Evolutionary conservation across 2,797 vertebrate species (phyloP).

Genomic region (Yasuhikotakia modesta): DNA sequence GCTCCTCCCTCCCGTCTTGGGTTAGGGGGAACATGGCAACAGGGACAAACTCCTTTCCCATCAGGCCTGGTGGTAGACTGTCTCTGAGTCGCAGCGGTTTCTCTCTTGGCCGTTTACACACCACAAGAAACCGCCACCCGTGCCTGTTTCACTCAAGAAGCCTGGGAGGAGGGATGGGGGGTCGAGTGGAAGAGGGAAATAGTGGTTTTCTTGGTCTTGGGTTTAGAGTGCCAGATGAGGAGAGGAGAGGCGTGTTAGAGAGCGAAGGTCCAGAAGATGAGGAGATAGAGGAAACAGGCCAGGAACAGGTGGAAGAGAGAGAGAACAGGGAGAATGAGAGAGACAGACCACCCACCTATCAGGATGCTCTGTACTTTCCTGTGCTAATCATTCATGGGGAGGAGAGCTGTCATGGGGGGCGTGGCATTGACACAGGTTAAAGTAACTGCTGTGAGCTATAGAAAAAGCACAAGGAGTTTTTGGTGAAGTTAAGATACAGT

Average conservation of each 20-base stretch:
- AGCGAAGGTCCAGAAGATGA: constrained; percentile 63
- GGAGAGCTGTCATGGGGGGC: constrained; percentile 73
- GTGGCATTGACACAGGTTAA: constrained; percentile 57
- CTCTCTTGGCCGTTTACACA: constrained; percentile 69
- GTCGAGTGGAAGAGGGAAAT: constrained; percentile 56
- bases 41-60: constrained; percentile 58
- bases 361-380: constrained; percentile 77
- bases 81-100: constrained; percentile 79
- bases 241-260: constrained; percentile 60
- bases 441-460: constrained; percentile 4
- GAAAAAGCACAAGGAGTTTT: constrained; percentile 36
- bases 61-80: constrained; percentile 66
- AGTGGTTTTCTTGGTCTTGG: constrained; percentile 72
- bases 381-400: constrained; percentile 78
- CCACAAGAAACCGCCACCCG: constrained; percentile 59
- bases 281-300: constrained; percentile 32
- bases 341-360: constrained; percentile 76
- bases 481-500: no score
- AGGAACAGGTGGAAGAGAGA: constrained; percentile 37
- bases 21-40: constrained; percentile 62
- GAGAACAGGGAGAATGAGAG: constrained; percentile 59
- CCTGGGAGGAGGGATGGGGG: constrained; percentile 59
- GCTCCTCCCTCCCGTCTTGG: constrained; percentile 74
- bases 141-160: constrained; percentile 68
- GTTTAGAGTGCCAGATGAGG: constrained; percentile 69